These are phyloP conservation scores for Amphiprion ocellaris DNA, from an alignment of 2,113 vertebrate genomes.

Conservation along the genomic window DNA sequence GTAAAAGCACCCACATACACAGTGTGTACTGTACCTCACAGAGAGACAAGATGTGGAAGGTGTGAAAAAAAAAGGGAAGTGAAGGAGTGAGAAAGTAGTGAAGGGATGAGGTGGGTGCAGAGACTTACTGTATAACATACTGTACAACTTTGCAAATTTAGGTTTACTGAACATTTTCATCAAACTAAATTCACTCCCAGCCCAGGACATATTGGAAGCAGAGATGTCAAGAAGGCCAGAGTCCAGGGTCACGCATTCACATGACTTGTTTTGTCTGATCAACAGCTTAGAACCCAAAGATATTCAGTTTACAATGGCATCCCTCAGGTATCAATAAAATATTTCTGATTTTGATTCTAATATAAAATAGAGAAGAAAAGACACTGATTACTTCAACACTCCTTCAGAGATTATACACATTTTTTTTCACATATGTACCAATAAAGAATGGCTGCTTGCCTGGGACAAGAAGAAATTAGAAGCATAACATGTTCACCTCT, in stretches of 20 bases:
- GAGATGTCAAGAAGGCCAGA: not conserved
- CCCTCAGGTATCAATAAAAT: too few relatives aligned
- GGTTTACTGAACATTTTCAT: constrained; percentile 31
- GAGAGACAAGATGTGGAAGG: constrained; percentile 81
- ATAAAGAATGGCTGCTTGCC: not conserved
- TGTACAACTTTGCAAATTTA: not conserved
- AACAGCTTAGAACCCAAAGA: not conserved
- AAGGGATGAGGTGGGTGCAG: constrained; percentile 19
- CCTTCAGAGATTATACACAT: not conserved
- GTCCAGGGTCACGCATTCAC: not conserved
- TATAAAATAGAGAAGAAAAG: not conserved
- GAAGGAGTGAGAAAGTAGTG: constrained; percentile 61
- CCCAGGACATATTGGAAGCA: not conserved
- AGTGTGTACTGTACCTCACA: constrained; percentile 62
- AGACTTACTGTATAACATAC: not conserved
- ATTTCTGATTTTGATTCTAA: too few relatives aligned
- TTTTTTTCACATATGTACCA: not conserved
- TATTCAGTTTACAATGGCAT: not conserved
- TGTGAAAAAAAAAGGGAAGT: constrained; percentile 81
- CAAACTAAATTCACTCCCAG: constrained; percentile 5
- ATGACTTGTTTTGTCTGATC: not conserved
- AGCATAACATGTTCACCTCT: not conserved
- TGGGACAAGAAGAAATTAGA: not conserved
- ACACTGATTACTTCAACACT: not conserved
- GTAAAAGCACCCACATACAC: constrained; percentile 31